Evolutionary conservation across 2,113 vertebrate genomes (phyloP), one percentile per base, ranked within the genome.

Genomic region (Tapirus terrestris): DNA sequence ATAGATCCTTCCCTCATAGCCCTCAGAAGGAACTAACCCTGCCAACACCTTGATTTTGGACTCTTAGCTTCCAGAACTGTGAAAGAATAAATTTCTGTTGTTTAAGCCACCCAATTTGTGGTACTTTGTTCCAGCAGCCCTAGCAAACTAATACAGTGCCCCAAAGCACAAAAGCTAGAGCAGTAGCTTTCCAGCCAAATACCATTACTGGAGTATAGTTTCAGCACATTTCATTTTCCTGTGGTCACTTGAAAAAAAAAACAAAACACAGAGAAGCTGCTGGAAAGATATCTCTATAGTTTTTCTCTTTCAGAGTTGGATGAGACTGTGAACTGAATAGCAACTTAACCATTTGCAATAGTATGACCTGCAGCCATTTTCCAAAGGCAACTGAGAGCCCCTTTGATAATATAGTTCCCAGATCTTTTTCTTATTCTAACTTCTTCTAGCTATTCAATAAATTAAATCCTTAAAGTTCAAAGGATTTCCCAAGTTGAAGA

Each of bases 171-270:
- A 85, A 93, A 93, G 4, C 23, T 11, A 65, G 18, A 88, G 53
- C 31, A 61, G 45, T 73, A 48, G 39, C 27, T 93, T 97, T 93
- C 76, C 20, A 77, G 65, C 53, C 89, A 93, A 91, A 65, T 45
- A 43, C 33, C 3, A 33, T n/a, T 89, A 72, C 63, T 70, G 48
- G 6, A 93, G 31, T 39, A 6, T 39, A 90, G 4, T 77, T 94
- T 94, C 8, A 89, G 56, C 76, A 91, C n/a, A 94, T 97, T 96
- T 77, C 51, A 31, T 96, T 94, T 96, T 92, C 61, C 31, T 97
- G 4, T 93, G 48, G 21, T 89, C 56, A 31, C 45, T 84, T 88
- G 51, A 4, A 8, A 36, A 20, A 11, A 76, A 58, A 45, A 29
- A 97, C 45, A 95, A 72, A 68, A 84, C 29, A 70, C 10, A 84